Percentiles rank a stretch among this genome's conserved stretches.
Conservation (phyloP, 2,797 vertebrate genomes). For the Chaenodraco wilsoni region DNA sequence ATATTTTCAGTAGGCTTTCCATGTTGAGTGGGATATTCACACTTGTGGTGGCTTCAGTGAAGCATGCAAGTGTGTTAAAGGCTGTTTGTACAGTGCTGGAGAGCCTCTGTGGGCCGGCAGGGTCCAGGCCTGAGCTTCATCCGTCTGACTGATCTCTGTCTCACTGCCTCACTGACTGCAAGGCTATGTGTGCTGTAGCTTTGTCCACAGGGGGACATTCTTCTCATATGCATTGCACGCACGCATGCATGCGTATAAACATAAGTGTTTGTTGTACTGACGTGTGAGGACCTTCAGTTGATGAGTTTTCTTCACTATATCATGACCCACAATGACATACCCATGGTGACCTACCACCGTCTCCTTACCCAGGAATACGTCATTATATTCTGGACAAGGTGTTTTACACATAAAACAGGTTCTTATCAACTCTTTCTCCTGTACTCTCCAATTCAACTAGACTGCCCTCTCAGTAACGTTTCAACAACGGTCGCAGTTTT, state of each 20-base stretch:
- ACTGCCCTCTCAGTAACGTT: too few species aligned
- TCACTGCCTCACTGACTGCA: conserved; percentile 45
- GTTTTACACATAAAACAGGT: not conserved
- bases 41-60: conserved; percentile 67
- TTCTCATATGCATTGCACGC: conserved; percentile 14
- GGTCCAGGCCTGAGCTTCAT: conserved; percentile 49
- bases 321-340: not conserved
- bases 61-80: conserved; percentile 76
- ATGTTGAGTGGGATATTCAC: conserved; percentile 70
- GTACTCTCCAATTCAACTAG: not conserved
- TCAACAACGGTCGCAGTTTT: too few species aligned
- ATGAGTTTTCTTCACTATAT: not conserved
- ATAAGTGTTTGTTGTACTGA: conserved; percentile 12
- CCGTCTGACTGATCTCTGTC: conserved; percentile 60
- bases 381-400: not conserved
- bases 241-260: conserved; percentile 12
- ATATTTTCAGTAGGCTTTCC: conserved; percentile 60
- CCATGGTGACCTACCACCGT: not conserved
- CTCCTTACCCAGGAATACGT: not conserved
- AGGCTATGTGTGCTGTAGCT: conserved; percentile 30
- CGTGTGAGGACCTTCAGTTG: not conserved
- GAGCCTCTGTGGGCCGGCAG: conserved; percentile 54
- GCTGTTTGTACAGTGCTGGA: conserved; percentile 54
- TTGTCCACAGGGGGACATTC: conserved; percentile 23
- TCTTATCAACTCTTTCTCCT: not conserved